Conservation (phyloP, 2,113 vertebrate genomes). For the Phocoena sinus region DNA sequence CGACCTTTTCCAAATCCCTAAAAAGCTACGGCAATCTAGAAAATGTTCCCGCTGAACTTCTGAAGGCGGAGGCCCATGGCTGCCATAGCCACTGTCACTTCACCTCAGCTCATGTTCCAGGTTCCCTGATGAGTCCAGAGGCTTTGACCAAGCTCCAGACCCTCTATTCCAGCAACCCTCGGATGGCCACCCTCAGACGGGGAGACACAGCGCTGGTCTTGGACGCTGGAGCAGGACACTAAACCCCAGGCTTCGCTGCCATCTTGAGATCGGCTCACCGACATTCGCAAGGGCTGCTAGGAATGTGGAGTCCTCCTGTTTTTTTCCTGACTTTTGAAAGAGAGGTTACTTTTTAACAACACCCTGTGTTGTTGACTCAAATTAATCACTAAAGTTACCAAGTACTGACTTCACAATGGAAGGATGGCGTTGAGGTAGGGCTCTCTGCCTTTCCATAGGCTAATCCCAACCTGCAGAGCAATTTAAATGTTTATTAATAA, state of each 20-base stretch:
- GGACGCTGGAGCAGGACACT: rapidly evolving
- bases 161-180: neutral
- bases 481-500: neutral
- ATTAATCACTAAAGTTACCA: neutral
- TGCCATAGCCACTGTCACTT: rapidly evolving
- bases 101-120: neutral
- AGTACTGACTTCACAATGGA: neutral
- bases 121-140: neutral
- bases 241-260: neutral
- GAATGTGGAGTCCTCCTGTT: neutral
- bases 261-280: neutral
- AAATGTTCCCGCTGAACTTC: neutral
- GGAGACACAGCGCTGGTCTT: neutral
- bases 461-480: neutral
- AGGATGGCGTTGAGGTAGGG: neutral
- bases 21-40: neutral
- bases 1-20: neutral
- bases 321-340: neutral
- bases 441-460: neutral
- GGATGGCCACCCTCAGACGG: neutral
- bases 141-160: neutral
- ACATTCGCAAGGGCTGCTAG: rapidly evolving
- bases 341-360: neutral
- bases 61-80: neutral
- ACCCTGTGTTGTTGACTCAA: neutral